Evolutionary conservation across 2,797 vertebrate species (phyloP), one percentile per base, ranked within the genome.

Genomic region (Phataginus tetradactyla): DNA sequence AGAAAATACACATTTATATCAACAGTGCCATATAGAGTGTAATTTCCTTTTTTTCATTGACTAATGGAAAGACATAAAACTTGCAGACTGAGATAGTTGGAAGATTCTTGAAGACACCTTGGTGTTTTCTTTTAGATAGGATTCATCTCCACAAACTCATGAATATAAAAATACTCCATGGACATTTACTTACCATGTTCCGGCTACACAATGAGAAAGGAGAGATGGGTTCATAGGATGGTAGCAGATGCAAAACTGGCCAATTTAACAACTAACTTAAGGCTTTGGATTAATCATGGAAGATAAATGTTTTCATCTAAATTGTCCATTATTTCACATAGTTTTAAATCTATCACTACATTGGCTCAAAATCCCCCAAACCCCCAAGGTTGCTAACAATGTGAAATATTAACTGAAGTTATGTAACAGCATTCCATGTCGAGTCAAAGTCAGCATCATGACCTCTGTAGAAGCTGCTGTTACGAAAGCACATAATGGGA

Each of bases 161-260:
- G 3, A 75, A 57, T 20, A 39, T 1, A 23, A 11, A 63, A n/a
- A 45, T 3, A 37, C 0, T 25, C 20, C 17, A 9, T 0, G 12
- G 63, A 71, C 34, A 37, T 77, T 37, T 8, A 66, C 17, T 42
- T 6, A 1, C 2, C 20, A 5, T 23, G 3, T 18, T 17, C 25
- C 51, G 9, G 0, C 2, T 39, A 39, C 13, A n/a, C 12, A 83
- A 37, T 23, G 15, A 71, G 55, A 27, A 20, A 32, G 9, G 37
- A 88, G 32, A 49, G 10, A 9, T 0, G 20, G 29, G 14, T 15
- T 63, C 20, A 72, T 11, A 59, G 20, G 5, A 15, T 12, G 2
- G 32, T 27, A 27, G 4, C 23, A 80, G 32, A 61, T 12, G 12
- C 7, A 49, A 53, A 71, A 32, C 4, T 17, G 2, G 1, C 4